These are phyloP conservation scores for Sthenelais limicola DNA, from an alignment of 2,888 invertebrate genomes.

Conservation along the genomic window DNA sequence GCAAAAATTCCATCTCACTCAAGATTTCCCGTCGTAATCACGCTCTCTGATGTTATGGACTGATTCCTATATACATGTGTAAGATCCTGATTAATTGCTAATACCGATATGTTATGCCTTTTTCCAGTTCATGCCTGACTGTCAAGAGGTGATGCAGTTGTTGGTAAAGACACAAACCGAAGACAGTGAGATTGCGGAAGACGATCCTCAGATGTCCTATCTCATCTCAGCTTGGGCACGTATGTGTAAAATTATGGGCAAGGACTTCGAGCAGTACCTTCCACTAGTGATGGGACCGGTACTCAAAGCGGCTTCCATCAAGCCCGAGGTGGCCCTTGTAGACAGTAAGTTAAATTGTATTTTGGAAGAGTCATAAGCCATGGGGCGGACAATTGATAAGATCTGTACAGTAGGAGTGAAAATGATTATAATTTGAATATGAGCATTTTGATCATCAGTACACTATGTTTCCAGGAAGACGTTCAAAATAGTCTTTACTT, in stretches of 20 bases:
- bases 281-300: slow-evolving; percentile 97
- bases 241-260: slow-evolving; percentile 94
- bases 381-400: not conserved
- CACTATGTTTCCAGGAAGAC: too few species aligned
- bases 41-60: too few species aligned
- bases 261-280: slow-evolving; percentile 89
- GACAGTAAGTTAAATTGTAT: slow-evolving; percentile 78
- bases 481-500: too few species aligned
- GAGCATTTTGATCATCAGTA: too few species aligned
- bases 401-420: not conserved
- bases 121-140: slow-evolving; percentile 54
- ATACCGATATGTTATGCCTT: not conserved
- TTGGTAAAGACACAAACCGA: slow-evolving; percentile 55
- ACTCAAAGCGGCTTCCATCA: slow-evolving; percentile 90
- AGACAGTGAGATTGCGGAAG: slow-evolving; percentile 79
- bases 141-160: slow-evolving; percentile 55
- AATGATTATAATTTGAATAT: not conserved
- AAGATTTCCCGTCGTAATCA: too few species aligned
- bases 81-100: not conserved
- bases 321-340: slow-evolving; percentile 91
- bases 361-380: not conserved
- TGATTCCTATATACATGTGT: too few species aligned
- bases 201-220: slow-evolving; percentile 97
- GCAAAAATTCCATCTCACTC: too few species aligned
- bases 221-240: slow-evolving; percentile 99